A percentile compares a stretch with the other conserved stretches of the same genome.
phyloP scores from a whole-genome alignment of 2,888 invertebrate species.

The Tupiocoris notatus region DNA sequence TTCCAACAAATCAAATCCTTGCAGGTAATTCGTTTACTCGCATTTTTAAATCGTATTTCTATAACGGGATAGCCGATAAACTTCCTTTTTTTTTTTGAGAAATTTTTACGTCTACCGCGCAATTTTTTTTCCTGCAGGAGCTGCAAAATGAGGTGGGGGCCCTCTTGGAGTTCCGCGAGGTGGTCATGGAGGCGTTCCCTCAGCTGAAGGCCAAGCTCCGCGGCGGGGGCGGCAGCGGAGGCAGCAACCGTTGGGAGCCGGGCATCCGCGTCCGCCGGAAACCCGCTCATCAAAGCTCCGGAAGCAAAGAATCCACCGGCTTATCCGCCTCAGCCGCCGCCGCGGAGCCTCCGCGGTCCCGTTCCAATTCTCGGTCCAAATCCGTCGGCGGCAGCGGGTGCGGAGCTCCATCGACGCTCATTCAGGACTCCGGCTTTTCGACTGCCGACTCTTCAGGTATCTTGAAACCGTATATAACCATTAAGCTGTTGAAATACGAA shows the following conservation, averaged over 20 bases:
- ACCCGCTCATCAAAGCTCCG: constrained; percentile 37
- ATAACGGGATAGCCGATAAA: no score
- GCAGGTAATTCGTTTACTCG: constrained; percentile 61
- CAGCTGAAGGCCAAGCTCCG: constrained; percentile 85
- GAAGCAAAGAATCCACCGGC: neutral
- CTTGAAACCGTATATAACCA: no score
- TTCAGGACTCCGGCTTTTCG: constrained; percentile 85
- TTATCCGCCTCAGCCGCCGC: constrained; percentile 22
- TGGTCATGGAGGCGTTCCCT: constrained; percentile 92
- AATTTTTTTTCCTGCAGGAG: no score
- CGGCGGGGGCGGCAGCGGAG: constrained; percentile 55
- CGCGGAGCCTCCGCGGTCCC: constrained; percentile 59
- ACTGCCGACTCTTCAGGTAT: constrained; percentile 55
- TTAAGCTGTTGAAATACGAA: no score
- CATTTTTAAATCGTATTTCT: no score
- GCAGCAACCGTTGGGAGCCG: constrained; percentile 53
- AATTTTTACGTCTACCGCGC: no score
- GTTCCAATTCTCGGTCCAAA: constrained; percentile 56
- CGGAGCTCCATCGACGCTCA: constrained; percentile 57
- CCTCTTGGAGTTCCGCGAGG: constrained; percentile 84
- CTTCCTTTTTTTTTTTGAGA: neutral
- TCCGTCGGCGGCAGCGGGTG: constrained; percentile 50
- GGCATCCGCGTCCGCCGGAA: constrained; percentile 79
- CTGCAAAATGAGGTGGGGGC: constrained; percentile 92
- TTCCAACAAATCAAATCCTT: constrained; percentile 86